These are phyloP conservation scores for Microcebus griseorufus DNA, from an alignment of 2,113 vertebrate genomes.

Conservation along the genomic window DNA sequence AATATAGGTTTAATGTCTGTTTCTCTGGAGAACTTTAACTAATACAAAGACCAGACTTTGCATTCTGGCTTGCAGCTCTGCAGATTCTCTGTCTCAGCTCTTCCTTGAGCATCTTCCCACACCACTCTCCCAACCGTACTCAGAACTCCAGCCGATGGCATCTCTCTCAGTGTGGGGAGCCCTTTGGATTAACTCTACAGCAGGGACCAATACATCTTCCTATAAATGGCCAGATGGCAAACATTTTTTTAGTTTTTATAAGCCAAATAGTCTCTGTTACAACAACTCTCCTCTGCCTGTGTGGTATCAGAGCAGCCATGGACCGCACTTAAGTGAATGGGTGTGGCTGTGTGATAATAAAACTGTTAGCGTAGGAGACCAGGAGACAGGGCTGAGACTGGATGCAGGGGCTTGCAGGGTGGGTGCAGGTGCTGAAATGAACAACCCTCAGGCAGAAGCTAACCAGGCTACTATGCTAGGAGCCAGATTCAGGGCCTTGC, in stretches of 20 bases:
- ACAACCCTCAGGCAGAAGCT: no score
- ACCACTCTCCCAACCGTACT: not conserved
- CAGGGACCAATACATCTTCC: not conserved
- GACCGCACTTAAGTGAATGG: not conserved
- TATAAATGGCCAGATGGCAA: not conserved
- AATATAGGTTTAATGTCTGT: not conserved
- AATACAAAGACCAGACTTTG: not conserved
- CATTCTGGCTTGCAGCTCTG: not conserved
- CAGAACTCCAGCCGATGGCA: not conserved
- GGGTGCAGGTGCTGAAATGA: no score
- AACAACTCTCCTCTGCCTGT: not conserved
- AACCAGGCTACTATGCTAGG: no score
- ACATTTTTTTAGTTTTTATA: not conserved
- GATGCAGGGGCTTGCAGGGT: no score
- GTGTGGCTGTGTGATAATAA: fast-evolving
- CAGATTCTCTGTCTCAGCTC: not conserved
- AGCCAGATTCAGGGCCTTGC: no score
- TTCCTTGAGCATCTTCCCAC: not conserved
- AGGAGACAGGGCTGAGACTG: no score
- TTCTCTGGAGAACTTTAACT: not conserved
- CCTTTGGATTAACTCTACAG: not conserved
- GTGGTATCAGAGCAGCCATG: not conserved
- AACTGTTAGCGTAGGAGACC: not conserved
- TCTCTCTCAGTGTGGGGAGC: not conserved
- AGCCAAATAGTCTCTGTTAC: not conserved